Evolutionary conservation across 2,888 invertebrate genomes (phyloP), one percentile per base, ranked within the genome.

Genomic region (Dolomedes plantarius): DNA sequence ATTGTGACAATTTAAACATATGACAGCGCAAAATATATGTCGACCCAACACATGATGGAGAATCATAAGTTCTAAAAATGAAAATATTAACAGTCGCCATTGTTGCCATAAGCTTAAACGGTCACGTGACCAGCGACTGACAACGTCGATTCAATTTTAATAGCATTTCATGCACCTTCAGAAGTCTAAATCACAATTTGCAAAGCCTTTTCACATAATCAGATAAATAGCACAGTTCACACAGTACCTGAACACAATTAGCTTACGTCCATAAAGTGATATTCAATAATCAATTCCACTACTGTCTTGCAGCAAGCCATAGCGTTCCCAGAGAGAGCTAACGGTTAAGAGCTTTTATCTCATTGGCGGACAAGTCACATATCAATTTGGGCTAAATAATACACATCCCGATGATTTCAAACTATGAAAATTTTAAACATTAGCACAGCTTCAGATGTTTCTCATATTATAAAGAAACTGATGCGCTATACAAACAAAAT

Each of bases 41-140:
- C 77, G 56, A 50, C 65, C 23, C 29, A 50, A 50, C 74, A 87
- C 32, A 62, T 69, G 64, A 87, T 77, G 69, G n/a, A 32, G 41
- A 41, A 67, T 46, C 29, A 36, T 72, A 28, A 76, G 67, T 73
- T 67, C 32, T 77, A 36, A 76, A 72, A 73, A 71, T 85, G 77
- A 88, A 78, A 86, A 78, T 76, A 76, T 81, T 80, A 69, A 65
- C 50, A 50, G 82, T 69, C 88, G 87, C 88, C 88, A 86, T 86
- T 86, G 64, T 78, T 71, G 78, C 71, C 29, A 79, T 76, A 73
- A 79, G 79, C 74, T 71, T 75, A 64, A 32, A 41, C 36, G 69
- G 81, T 88, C 88, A 88, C 88, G 88, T 88, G 88, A 88, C 86
- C 86, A 75, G 19, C 64, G 50, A 74, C 16, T 86, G 86, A 80